Evolutionary conservation across 1,140 invertebrate genomes (phyloP).

Genomic region (Ectropis grisescens): DNA sequence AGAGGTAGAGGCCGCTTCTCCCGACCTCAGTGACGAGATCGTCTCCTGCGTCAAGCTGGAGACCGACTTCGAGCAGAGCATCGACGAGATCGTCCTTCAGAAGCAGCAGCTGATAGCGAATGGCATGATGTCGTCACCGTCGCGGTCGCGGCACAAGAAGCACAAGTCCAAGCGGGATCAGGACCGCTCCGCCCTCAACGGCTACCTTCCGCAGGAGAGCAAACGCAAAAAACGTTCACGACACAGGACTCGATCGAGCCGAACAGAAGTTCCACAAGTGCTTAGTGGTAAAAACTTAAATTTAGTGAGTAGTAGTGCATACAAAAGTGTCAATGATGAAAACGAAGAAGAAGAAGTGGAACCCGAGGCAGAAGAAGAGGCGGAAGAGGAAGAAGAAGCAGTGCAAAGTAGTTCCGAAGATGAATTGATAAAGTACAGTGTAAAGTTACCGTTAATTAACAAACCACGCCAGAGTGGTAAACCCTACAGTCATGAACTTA

Average conservation of each 20-base stretch:
- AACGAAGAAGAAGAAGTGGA: conserved; percentile 26
- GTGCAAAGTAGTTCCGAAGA: conserved; percentile 41
- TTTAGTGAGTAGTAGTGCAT: conserved; percentile 66
- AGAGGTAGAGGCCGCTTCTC: conserved; percentile 21
- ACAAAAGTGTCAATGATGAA: conserved; percentile 24
- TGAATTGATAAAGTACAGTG: conserved; percentile 55
- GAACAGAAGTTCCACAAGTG: conserved; percentile 47
- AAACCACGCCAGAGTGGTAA: conserved; percentile 56
- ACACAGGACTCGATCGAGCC: conserved; percentile 35
- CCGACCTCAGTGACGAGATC: conserved; percentile 23
- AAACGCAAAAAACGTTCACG: conserved; percentile 51
- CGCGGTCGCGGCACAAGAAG: conserved; percentile 43
- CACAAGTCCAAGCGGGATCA: conserved; percentile 45
- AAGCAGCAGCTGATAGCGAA: conserved; percentile 42
- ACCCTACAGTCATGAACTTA: conserved; percentile 69
- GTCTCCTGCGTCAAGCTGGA: conserved; percentile 58
- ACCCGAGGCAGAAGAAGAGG: conserved; percentile 24
- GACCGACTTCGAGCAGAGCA: conserved; percentile 67
- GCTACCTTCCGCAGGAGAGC: conserved; percentile 43
- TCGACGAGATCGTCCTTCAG: conserved; percentile 55
- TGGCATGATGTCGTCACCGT: conserved; percentile 30
- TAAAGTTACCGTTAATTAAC: conserved; percentile 60
- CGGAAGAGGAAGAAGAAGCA: conserved; percentile 37
- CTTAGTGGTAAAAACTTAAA: conserved; percentile 67
- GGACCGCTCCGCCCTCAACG: conserved; percentile 40